Percentiles rank a stretch among this genome's conserved stretches.
These are phyloP conservation scores for Conistra vaccinii DNA, from an alignment of 2,888 invertebrate species.

Conservation along the genomic window DNA sequence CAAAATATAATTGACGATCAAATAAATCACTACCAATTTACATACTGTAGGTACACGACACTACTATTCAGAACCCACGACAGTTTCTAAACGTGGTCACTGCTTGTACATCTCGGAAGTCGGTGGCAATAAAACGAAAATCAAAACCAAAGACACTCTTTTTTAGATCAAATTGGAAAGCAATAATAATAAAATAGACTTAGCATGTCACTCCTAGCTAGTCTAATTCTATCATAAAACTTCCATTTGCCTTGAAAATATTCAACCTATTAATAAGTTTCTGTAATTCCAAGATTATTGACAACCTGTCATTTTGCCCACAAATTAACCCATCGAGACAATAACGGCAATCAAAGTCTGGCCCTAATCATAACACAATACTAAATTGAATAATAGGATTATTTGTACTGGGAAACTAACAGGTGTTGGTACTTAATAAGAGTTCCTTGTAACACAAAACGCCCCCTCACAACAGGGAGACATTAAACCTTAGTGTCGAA, in stretches of 20 bases:
- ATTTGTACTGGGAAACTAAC: slow-evolving; percentile 45
- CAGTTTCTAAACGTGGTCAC: too few species aligned
- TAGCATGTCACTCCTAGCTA: too few species aligned
- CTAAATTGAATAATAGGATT: slow-evolving; percentile 34
- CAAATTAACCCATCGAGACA: not conserved
- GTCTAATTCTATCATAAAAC: too few species aligned
- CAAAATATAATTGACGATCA: too few species aligned
- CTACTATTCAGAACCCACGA: too few species aligned
- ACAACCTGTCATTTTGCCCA: not conserved
- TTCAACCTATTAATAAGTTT: not conserved
- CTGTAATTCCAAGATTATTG: not conserved
- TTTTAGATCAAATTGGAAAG: too few species aligned
- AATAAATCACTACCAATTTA: too few species aligned
- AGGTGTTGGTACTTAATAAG: slow-evolving; percentile 26
- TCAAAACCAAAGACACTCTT: too few species aligned
- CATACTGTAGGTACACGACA: too few species aligned
- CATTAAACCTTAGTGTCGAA: not conserved
- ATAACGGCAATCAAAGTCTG: slow-evolving; percentile 1
- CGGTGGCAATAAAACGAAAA: too few species aligned
- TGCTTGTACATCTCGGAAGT: too few species aligned
- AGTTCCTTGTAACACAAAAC: slow-evolving; percentile 32
- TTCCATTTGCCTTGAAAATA: not conserved
- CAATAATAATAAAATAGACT: too few species aligned
- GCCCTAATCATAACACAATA: slow-evolving; percentile 15
- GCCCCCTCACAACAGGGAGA: slow-evolving; percentile 2